A percentile compares a stretch with the other conserved stretches of the same genome.
These are phyloP conservation scores for Gorilla gorilla DNA, from an alignment of 2,113 vertebrate genomes.

Conservation along the genomic window DNA sequence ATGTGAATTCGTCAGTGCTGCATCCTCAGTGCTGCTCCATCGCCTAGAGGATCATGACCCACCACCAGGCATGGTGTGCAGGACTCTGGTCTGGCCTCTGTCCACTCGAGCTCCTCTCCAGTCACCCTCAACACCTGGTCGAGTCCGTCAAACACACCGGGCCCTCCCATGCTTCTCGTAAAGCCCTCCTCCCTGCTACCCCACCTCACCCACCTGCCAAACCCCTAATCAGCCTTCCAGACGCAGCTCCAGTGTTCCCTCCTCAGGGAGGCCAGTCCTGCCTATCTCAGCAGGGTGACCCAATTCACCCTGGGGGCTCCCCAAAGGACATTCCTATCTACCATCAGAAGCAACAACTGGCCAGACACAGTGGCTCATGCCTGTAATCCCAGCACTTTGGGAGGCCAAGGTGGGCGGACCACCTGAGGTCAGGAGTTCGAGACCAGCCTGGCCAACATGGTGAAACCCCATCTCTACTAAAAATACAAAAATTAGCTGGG, in stretches of 20 bases:
- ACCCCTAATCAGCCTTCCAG: neutral
- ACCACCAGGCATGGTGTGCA: accelerated
- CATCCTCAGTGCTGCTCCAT: neutral
- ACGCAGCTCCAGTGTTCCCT: neutral
- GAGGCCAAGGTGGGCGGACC: too few relatives aligned
- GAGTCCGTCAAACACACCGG: neutral
- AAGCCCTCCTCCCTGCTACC: neutral
- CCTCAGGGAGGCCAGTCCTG: neutral
- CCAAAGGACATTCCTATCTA: neutral
- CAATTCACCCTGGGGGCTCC: neutral
- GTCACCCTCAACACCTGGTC: neutral
- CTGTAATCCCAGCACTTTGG: too few relatives aligned
- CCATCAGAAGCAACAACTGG: neutral
- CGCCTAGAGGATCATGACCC: neutral
- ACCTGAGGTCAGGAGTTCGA: too few relatives aligned
- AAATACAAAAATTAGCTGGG: too few relatives aligned
- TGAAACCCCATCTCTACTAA: too few relatives aligned
- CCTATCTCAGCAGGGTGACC: neutral
- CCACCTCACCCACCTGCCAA: neutral
- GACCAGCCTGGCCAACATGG: too few relatives aligned
- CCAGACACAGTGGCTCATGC: too few relatives aligned
- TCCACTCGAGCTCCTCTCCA: neutral
- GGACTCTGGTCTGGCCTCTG: neutral
- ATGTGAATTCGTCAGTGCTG: accelerated
- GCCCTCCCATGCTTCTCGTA: neutral